Evolutionary conservation across 2,113 vertebrate species (phyloP).

Genomic region (Sander vitreus): DNA sequence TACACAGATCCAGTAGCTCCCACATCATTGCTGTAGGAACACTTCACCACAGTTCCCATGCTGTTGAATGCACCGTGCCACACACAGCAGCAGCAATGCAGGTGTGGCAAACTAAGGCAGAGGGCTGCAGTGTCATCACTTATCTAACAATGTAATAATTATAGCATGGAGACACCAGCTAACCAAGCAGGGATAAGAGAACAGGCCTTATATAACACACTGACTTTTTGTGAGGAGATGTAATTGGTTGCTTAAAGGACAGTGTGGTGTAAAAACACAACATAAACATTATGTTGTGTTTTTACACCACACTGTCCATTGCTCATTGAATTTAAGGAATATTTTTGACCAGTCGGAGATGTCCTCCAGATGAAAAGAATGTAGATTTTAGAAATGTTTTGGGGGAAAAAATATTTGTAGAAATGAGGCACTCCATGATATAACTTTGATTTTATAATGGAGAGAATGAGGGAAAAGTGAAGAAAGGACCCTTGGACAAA

Average conservation of each 20-base stretch:
- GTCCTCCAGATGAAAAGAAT: background rate
- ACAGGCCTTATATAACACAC: background rate
- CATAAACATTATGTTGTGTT: background rate
- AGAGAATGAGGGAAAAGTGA: background rate
- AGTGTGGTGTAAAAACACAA: background rate
- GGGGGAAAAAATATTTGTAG: background rate
- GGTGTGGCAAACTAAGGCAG: too few species aligned
- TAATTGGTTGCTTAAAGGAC: background rate
- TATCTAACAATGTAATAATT: slow-evolving; percentile 1
- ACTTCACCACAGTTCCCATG: too few species aligned
- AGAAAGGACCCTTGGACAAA: background rate
- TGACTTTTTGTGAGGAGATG: background rate
- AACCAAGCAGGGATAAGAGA: background rate
- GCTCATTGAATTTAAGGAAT: background rate
- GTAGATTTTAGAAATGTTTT: slow-evolving; percentile 1
- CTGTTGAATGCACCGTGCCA: too few species aligned
- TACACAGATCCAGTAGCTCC: too few species aligned
- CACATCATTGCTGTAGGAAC: too few species aligned
- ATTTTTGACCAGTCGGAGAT: background rate
- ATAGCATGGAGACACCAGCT: background rate
- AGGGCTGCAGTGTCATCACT: too few species aligned
- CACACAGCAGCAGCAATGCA: too few species aligned
- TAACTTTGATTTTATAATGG: background rate
- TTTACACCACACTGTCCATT: too few species aligned
- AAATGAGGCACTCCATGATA: background rate